These are phyloP conservation scores for Oreocharis arfaki DNA, from an alignment of 2,113 vertebrate genomes.

Conservation along the genomic window DNA sequence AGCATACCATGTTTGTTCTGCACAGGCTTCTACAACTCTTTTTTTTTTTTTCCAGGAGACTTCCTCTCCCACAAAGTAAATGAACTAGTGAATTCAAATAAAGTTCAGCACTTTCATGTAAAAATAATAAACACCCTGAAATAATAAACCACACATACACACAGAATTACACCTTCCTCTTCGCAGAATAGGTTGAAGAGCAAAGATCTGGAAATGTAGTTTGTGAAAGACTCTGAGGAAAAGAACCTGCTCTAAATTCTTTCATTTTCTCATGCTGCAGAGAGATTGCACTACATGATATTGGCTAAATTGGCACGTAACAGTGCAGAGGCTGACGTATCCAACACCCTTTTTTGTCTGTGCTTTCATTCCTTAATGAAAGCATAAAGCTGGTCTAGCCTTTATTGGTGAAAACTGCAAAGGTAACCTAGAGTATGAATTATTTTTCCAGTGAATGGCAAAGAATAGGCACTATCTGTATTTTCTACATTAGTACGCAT, in stretches of 20 bases:
- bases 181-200: neutral
- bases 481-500: neutral
- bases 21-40: neutral
- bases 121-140: neutral
- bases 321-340: neutral
- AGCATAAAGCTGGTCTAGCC: neutral
- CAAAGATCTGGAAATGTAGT: neutral
- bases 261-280: neutral
- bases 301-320: conserved; percentile 7
- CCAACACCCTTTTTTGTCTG: neutral
- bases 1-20: neutral
- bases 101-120: neutral
- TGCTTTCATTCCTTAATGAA: neutral
- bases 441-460: neutral
- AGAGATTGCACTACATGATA: neutral
- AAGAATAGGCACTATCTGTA: neutral
- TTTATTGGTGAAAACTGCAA: neutral
- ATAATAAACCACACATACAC: neutral
- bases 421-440: neutral
- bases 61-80: neutral
- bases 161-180: neutral
- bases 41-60: neutral
- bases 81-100: neutral
- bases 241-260: neutral
- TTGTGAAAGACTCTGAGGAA: neutral